Conservation (phyloP, 2,888 invertebrate species). For the Luperina nickerlii region DNA sequence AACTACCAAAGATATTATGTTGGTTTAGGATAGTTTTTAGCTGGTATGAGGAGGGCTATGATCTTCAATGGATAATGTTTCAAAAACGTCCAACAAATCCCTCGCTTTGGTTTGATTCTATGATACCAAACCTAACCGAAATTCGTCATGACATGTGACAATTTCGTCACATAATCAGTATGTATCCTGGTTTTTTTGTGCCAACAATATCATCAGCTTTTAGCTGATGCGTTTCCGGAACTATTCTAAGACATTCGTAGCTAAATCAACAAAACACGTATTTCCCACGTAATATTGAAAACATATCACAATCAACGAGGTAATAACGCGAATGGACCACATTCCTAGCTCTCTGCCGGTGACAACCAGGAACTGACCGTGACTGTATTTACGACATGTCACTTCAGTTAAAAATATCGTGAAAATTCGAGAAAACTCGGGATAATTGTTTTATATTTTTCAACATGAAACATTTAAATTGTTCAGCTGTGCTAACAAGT, state of each 20-base stretch:
- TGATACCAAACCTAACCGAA: not conserved
- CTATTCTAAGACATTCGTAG: slow-evolving; percentile 10
- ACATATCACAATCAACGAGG: slow-evolving; percentile 53
- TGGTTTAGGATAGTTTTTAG: not conserved
- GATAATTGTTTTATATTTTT: slow-evolving; percentile 45
- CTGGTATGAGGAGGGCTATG: too few species aligned
- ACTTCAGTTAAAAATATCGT: slow-evolving; percentile 43
- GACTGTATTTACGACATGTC: slow-evolving; percentile 60
- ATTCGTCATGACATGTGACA: not conserved
- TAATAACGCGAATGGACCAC: slow-evolving; percentile 41
- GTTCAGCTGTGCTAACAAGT: slow-evolving; percentile 29
- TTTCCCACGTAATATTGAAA: slow-evolving; percentile 28
- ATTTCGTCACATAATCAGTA: not conserved
- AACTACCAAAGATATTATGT: not conserved
- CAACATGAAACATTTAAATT: slow-evolving; percentile 39
- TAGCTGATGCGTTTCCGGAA: slow-evolving; percentile 23
- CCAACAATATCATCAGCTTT: slow-evolving; percentile 14
- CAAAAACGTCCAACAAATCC: not conserved
- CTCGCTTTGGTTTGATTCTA: not conserved
- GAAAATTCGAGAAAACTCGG: slow-evolving; percentile 41
- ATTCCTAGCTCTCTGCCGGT: slow-evolving; percentile 52
- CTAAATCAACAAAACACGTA: slow-evolving; percentile 18
- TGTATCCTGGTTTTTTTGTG: slow-evolving; percentile 9
- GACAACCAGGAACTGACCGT: slow-evolving; percentile 69
- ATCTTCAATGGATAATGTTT: not conserved